These are phyloP conservation scores for Fragum whitleyi DNA, from an alignment of 2,888 invertebrate genomes.

Conservation along the genomic window DNA sequence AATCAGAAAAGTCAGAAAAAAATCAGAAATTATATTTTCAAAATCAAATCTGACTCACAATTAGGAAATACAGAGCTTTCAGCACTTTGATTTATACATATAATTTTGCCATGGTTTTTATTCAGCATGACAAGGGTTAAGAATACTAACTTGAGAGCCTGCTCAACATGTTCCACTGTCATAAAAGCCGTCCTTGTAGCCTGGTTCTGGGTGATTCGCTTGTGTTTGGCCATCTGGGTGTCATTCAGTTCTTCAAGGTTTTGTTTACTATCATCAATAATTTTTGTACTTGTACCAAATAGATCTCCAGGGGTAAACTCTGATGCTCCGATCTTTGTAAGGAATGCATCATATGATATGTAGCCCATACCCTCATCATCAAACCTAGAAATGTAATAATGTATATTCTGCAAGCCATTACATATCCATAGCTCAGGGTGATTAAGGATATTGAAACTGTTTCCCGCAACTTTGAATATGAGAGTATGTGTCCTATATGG, in stretches of 20 bases:
- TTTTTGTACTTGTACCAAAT: constrained; percentile 77
- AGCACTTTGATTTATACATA: too few species aligned
- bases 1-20: too few species aligned
- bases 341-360: constrained; percentile 81
- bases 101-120: too few species aligned
- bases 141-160: constrained; percentile 77
- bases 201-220: constrained; percentile 80
- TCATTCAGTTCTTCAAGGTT: constrained; percentile 76
- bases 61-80: too few species aligned
- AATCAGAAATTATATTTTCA: too few species aligned
- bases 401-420: not conserved
- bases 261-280: constrained; percentile 77
- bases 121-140: too few species aligned
- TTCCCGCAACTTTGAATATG: too few species aligned
- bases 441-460: not conserved
- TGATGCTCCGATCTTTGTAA: constrained; percentile 76
- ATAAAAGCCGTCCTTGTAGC: constrained; percentile 75
- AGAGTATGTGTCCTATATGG: too few species aligned
- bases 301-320: constrained; percentile 81
- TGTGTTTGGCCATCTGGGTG: constrained; percentile 78
- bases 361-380: constrained; percentile 77
- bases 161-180: constrained; percentile 77
- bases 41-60: too few species aligned
- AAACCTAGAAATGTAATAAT: constrained; percentile 73
- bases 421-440: not conserved